Percentiles rank a stretch among this genome's conserved stretches.
phyloP scores from a whole-genome alignment of 1,140 invertebrate genomes.

The Drosophila willistoni region DNA sequence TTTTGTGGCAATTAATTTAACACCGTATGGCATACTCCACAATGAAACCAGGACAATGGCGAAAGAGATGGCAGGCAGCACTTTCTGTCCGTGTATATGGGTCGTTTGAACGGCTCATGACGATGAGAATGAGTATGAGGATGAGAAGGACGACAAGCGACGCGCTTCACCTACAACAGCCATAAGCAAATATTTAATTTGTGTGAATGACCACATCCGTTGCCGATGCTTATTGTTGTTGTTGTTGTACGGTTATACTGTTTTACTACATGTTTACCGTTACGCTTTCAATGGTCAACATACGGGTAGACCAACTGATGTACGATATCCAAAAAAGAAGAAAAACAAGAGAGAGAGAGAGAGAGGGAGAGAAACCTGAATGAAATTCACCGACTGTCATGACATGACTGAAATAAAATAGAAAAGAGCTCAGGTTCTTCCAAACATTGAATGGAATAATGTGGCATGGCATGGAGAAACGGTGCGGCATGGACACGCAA shows the following conservation, averaged over 20 bases:
- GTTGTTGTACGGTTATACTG: slow-evolving; percentile 19
- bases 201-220: slow-evolving; percentile 67
- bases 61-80: neutral
- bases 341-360: neutral
- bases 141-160: slow-evolving; percentile 14
- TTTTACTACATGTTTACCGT: slow-evolving; percentile 49
- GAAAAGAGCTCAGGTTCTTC: slow-evolving; percentile 6
- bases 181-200: slow-evolving; percentile 74
- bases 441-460: slow-evolving; percentile 1
- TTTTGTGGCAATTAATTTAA: slow-evolving; percentile 10
- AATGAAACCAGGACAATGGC: slow-evolving; percentile 4
- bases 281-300: slow-evolving; percentile 37
- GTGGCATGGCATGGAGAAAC: neutral
- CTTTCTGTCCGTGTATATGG: neutral
- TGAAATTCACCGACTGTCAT: slow-evolving; percentile 58
- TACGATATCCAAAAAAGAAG: slow-evolving; percentile 28
- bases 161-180: slow-evolving; percentile 49
- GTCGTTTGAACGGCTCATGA: neutral
- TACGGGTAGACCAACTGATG: slow-evolving; percentile 12
- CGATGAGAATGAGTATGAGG: too few relatives aligned
- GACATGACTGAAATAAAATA: slow-evolving; percentile 22
- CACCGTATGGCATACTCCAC: neutral
- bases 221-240: slow-evolving; percentile 30
- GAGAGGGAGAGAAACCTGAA: slow-evolving; percentile 14
- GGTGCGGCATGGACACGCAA: slow-evolving; percentile 11